These are phyloP conservation scores for Synanceia verrucosa DNA, from an alignment of 2,797 vertebrate genomes.

Conservation along the genomic window DNA sequence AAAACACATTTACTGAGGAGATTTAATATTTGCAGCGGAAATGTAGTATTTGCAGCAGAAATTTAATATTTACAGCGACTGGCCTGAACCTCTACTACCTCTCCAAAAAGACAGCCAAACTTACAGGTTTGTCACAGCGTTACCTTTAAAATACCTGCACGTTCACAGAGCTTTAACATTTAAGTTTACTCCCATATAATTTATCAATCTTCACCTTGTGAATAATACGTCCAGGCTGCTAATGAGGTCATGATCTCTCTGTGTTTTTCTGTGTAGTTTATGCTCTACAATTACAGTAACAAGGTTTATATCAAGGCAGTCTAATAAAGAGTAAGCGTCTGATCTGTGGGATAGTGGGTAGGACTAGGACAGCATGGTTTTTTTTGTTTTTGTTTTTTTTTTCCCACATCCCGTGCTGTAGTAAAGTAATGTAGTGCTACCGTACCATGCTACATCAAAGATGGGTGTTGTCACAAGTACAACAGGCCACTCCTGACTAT, in stretches of 20 bases:
- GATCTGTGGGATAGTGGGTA: too few relatives aligned
- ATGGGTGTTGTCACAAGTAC: neutral
- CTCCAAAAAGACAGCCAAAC: neutral
- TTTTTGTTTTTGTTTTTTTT: neutral
- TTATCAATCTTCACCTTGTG: too few relatives aligned
- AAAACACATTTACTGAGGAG: too few relatives aligned
- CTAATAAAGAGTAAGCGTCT: neutral
- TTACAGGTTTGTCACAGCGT: neutral
- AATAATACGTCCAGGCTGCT: neutral
- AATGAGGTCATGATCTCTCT: neutral
- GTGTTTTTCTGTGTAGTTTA: neutral
- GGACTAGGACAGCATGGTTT: too few relatives aligned
- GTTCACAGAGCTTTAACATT: neutral
- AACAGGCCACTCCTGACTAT: neutral
- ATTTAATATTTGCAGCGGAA: too few relatives aligned
- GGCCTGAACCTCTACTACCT: neutral
- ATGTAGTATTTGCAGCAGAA: too few relatives aligned
- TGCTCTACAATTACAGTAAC: neutral
- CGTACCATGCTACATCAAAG: neutral
- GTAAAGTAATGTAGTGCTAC: neutral
- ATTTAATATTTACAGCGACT: too few relatives aligned
- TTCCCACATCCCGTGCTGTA: neutral
- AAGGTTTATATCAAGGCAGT: neutral
- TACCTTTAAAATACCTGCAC: neutral
- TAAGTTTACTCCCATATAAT: too few relatives aligned